These are phyloP conservation scores for Oxytorus armatus DNA, from an alignment of 2,888 invertebrate genomes.

Conservation along the genomic window DNA sequence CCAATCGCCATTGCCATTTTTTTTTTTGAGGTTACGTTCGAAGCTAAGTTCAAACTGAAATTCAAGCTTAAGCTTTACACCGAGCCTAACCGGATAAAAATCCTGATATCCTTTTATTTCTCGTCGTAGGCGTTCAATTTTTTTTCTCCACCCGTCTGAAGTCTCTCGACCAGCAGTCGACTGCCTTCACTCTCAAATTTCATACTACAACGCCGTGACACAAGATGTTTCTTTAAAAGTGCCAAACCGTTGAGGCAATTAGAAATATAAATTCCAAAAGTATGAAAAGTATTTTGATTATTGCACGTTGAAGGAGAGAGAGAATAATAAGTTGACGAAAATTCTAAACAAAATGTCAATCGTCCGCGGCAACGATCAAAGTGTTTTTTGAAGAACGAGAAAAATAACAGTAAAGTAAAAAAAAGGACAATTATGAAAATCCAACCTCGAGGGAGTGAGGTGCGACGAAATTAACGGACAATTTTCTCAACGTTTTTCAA, in stretches of 20 bases:
- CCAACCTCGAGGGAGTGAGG: conserved; percentile 16
- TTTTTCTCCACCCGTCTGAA: not conserved
- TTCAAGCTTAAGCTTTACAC: too few species aligned
- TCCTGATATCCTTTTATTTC: too few species aligned
- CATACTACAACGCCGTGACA: too few species aligned
- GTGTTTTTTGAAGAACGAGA: not conserved
- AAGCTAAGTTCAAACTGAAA: too few species aligned
- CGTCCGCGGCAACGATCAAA: not conserved
- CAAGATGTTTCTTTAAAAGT: not conserved
- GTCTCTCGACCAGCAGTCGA: too few species aligned
- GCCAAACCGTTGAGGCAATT: conserved; percentile 5
- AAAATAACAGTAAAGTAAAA: not conserved
- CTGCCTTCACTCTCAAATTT: too few species aligned
- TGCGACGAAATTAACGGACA: conserved; percentile 36
- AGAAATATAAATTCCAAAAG: conserved; percentile 11
- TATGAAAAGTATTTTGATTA: not conserved
- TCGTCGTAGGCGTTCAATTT: not conserved
- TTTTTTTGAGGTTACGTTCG: too few species aligned
- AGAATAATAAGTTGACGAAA: too few species aligned
- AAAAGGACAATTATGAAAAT: conserved; percentile 4
- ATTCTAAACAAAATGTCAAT: not conserved
- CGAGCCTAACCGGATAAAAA: too few species aligned
- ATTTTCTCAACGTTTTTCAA: conserved; percentile 29
- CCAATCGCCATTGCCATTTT: too few species aligned
- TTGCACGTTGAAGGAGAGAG: too few species aligned